Evolutionary conservation across 2,797 vertebrate species (phyloP).

Genomic region (Lacerta viridis): DNA sequence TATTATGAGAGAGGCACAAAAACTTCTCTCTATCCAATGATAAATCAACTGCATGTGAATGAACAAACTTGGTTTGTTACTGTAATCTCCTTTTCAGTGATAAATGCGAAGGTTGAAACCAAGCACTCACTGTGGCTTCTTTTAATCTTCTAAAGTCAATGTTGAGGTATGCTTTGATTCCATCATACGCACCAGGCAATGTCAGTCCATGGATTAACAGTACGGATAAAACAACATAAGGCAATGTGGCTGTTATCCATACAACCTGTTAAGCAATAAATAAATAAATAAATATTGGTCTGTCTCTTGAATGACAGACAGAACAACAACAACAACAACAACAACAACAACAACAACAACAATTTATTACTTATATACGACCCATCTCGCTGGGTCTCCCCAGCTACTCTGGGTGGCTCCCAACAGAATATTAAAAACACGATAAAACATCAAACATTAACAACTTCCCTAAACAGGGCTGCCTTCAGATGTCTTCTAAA

Average conservation of each 20-base stretch:
- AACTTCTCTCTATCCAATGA: not conserved
- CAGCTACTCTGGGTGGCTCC: too few species aligned
- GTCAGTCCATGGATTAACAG: constrained; percentile 94
- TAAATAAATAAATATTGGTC: constrained; percentile 17
- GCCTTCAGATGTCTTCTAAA: too few species aligned
- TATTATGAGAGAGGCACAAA: too few species aligned
- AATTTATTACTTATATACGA: too few species aligned
- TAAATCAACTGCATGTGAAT: not conserved
- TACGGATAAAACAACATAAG: constrained; percentile 94
- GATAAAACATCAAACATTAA: too few species aligned
- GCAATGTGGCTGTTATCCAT: constrained; percentile 98
- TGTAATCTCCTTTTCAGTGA: not conserved
- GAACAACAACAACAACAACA: not conserved
- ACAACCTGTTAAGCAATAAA: constrained; percentile 87
- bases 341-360: not conserved
- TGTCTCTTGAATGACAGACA: not conserved
- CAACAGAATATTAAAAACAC: too few species aligned
- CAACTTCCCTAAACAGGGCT: too few species aligned
- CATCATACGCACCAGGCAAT: constrained; percentile 91
- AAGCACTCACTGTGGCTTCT: constrained; percentile 89
- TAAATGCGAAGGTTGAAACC: not conserved
- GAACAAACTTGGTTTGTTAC: not conserved
- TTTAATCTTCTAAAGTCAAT: constrained; percentile 93
- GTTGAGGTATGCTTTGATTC: constrained; percentile 94
- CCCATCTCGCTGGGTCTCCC: too few species aligned